Evolutionary conservation across 2,113 vertebrate genomes (phyloP).

Genomic region (Epinephelus fuscoguttatus): DNA sequence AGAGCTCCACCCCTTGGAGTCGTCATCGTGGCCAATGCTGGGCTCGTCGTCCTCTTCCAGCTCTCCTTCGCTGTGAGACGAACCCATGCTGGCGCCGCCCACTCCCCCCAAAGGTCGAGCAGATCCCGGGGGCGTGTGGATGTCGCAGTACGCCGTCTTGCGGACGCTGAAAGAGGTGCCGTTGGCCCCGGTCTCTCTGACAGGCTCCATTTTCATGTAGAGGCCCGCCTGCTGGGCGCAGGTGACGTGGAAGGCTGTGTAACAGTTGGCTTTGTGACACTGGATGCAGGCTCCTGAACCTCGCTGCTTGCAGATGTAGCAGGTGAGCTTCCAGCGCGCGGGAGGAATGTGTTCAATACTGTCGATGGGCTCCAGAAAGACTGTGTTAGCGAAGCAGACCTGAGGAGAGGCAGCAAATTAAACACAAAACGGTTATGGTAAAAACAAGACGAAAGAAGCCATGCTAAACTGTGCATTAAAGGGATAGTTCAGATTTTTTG

Average conservation of each 20-base stretch:
- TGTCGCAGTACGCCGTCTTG: slow-evolving; percentile 98
- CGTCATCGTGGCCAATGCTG: slow-evolving; percentile 92
- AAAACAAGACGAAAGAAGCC: not conserved
- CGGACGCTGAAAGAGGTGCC: slow-evolving; percentile 98
- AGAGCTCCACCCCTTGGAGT: slow-evolving; percentile 96
- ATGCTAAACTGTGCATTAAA: too few relatives aligned
- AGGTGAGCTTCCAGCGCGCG: slow-evolving; percentile 98
- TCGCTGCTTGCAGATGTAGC: slow-evolving; percentile 99
- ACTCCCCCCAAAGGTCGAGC: slow-evolving; percentile 84
- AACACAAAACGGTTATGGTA: not conserved
- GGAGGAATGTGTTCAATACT: slow-evolving; percentile 99
- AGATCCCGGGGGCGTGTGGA: slow-evolving; percentile 95
- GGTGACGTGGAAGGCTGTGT: slow-evolving; percentile 98
- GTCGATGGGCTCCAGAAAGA: slow-evolving; percentile 98
- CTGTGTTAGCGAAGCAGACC: slow-evolving; percentile 99
- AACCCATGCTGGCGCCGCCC: slow-evolving; percentile 81
- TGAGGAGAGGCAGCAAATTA: slow-evolving; percentile 40
- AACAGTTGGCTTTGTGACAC: slow-evolving; percentile 99
- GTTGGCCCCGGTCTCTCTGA: slow-evolving; percentile 95
- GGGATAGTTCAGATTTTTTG: too few relatives aligned
- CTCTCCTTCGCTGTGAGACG: slow-evolving; percentile 95
- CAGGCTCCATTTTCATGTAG: slow-evolving; percentile 99
- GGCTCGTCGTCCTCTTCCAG: slow-evolving; percentile 96
- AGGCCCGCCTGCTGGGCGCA: slow-evolving; percentile 98
- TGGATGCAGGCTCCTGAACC: slow-evolving; percentile 98